Evolutionary conservation across 2,113 vertebrate genomes (phyloP).

Genomic region (Gymnorhina tibicen): DNA sequence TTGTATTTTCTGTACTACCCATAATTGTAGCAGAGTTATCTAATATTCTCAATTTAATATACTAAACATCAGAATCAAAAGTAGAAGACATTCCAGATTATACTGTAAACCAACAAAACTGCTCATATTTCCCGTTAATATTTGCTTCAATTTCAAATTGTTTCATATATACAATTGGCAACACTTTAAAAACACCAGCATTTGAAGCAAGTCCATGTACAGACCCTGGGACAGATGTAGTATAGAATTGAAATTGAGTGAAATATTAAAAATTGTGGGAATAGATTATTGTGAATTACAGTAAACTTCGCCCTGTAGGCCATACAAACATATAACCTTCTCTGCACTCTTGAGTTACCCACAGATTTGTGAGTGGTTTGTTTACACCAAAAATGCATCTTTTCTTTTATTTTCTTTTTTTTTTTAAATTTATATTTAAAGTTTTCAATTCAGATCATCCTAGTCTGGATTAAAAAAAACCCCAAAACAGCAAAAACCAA

Average conservation of each 20-base stretch:
- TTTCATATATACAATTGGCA: neutral
- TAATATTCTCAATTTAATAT: neutral
- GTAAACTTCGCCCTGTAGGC: neutral
- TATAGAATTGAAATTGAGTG: neutral
- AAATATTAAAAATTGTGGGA: neutral
- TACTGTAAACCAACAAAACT: neutral
- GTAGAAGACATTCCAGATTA: neutral
- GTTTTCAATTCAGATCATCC: neutral
- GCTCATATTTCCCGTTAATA: neutral
- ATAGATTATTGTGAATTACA: neutral
- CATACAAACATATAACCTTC: neutral
- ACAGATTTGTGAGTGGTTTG: neutral
- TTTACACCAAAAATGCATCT: neutral
- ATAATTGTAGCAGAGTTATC: neutral
- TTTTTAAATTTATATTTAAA: neutral
- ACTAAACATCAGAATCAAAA: neutral
- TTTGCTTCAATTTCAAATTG: neutral
- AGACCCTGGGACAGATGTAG: neutral
- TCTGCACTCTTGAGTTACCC: neutral
- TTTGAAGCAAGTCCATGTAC: neutral
- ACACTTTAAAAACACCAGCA: neutral
- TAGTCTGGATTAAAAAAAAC: neutral
- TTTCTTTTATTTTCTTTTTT: neutral
- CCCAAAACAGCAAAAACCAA: neutral
- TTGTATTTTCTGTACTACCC: neutral